A percentile compares a stretch with the other conserved stretches of the same genome.
Evolutionary conservation across 2,113 vertebrate genomes (phyloP).

Genomic region (Platanista minor): DNA sequence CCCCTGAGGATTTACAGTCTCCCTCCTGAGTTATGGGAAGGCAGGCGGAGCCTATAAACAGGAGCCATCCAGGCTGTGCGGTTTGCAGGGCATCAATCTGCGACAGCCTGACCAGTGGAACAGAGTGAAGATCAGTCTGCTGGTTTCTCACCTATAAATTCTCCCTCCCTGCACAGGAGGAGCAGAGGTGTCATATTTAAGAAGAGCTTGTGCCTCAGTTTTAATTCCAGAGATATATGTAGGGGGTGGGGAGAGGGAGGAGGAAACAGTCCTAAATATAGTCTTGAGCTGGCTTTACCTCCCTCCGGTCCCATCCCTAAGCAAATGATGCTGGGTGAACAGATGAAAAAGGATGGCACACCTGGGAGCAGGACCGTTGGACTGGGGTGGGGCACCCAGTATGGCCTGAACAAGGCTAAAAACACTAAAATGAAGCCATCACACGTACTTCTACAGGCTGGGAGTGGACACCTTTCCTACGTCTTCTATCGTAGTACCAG

Average conservation of each 20-base stretch:
- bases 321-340: background rate
- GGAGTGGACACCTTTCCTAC: background rate
- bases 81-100: slow-evolving; percentile 32
- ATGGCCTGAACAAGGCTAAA: background rate
- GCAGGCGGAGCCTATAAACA: slow-evolving; percentile 28
- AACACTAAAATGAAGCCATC: background rate
- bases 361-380: background rate
- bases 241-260: background rate
- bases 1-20: slow-evolving; percentile 45
- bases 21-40: slow-evolving; percentile 63
- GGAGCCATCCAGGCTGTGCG: background rate
- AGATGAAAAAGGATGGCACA: background rate
- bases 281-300: background rate
- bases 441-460: background rate
- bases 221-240: background rate
- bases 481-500: background rate
- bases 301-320: background rate
- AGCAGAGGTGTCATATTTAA: slow-evolving; percentile 46
- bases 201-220: background rate
- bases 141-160: slow-evolving; percentile 59
- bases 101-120: slow-evolving; percentile 11
- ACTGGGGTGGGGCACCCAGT: accelerated
- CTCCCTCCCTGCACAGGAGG: background rate
- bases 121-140: slow-evolving; percentile 27
- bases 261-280: background rate